Conservation (phyloP, 2,113 vertebrate genomes). For the Pachypanchax playfairii region DNA sequence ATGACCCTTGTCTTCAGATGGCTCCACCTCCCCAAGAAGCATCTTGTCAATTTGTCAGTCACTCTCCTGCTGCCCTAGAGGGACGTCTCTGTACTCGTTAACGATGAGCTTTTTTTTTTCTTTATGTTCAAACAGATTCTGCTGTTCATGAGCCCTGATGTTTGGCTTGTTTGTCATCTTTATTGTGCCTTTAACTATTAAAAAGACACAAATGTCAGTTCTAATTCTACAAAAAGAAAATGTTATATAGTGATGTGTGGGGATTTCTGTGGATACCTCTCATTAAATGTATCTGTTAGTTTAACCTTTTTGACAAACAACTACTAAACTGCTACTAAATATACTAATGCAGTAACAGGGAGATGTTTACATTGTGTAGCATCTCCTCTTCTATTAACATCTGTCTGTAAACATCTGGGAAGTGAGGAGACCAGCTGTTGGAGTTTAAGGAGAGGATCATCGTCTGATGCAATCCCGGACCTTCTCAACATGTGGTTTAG, state of each 20-base stretch:
- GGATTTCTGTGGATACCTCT: not conserved
- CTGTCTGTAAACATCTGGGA: too few species aligned
- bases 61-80: not conserved
- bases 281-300: too few species aligned
- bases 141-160: not conserved
- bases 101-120: slow-evolving; percentile 16
- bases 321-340: too few species aligned
- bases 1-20: slow-evolving; percentile 9
- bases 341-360: too few species aligned
- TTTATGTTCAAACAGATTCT: slow-evolving; percentile 12
- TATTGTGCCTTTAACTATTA: slow-evolving; percentile 6
- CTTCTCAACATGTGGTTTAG: too few species aligned
- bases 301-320: too few species aligned
- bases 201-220: not conserved
- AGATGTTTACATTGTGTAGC: too few species aligned
- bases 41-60: slow-evolving; percentile 16
- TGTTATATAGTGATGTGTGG: not conserved
- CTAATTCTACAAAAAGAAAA: not conserved
- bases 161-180: not conserved
- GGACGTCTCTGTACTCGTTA: slow-evolving; percentile 10
- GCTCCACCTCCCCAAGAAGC: slow-evolving; percentile 11
- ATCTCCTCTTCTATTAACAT: too few species aligned
- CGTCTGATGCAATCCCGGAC: too few species aligned
- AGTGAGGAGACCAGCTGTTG: too few species aligned
- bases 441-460: too few species aligned